phyloP scores from a whole-genome alignment of 1,140 invertebrate genomes.

The Theocolax elegans region DNA sequence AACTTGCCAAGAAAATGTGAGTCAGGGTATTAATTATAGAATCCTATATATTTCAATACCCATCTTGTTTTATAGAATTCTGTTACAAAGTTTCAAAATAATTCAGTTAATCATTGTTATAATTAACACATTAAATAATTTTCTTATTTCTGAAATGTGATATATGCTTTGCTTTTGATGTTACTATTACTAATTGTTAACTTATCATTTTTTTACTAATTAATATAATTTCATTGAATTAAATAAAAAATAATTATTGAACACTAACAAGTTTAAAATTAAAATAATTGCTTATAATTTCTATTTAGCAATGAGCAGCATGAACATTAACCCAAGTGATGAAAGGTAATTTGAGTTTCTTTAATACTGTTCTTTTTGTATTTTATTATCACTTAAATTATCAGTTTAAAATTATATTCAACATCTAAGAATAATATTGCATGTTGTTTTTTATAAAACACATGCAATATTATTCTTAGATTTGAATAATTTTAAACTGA shows the following conservation, averaged over 20 bases:
- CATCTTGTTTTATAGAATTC: conserved; percentile 38
- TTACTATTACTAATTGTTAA: background rate
- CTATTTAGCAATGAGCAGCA: conserved; percentile 25
- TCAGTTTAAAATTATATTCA: no score
- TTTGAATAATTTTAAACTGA: no score
- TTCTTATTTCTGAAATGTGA: background rate
- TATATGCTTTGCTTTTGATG: conserved; percentile 4
- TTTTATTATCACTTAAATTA: background rate
- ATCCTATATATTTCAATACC: conserved; percentile 43
- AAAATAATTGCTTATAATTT: conserved; percentile 22
- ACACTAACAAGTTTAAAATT: conserved; percentile 27
- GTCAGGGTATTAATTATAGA: conserved; percentile 56
- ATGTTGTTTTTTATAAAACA: no score
- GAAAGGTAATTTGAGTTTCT: conserved; percentile 34
- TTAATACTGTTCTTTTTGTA: conserved; percentile 11
- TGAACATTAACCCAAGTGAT: conserved; percentile 26
- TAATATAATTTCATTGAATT: background rate
- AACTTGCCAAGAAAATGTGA: conserved; percentile 54
- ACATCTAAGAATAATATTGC: no score
- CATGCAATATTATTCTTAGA: no score
- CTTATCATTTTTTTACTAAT: background rate
- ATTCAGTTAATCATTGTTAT: background rate
- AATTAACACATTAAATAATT: background rate
- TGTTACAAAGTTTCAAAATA: conserved; percentile 21
- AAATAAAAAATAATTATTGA: background rate